These are phyloP conservation scores for Spialia ferax DNA, from an alignment of 2,888 invertebrate genomes.

Conservation along the genomic window DNA sequence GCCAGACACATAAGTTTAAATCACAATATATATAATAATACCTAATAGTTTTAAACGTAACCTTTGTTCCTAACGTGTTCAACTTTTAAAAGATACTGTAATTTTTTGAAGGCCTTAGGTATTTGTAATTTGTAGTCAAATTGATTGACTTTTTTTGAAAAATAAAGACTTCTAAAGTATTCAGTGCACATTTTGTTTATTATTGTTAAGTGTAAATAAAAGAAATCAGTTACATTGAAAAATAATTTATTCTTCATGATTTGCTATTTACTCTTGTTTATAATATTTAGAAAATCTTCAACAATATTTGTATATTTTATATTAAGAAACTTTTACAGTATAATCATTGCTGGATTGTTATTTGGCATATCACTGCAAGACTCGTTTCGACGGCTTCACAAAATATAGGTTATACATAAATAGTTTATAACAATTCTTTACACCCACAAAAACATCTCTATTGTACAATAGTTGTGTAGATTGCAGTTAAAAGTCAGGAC, in stretches of 20 bases:
- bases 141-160: too few species aligned
- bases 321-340: conserved; percentile 81
- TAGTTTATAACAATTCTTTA: conserved; percentile 41
- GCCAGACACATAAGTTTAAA: too few species aligned
- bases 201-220: conserved; percentile 57
- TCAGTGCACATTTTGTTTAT: not conserved
- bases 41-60: too few species aligned
- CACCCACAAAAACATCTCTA: conserved; percentile 31
- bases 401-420: conserved; percentile 58
- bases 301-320: conserved; percentile 85
- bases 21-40: too few species aligned
- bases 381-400: conserved; percentile 65
- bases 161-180: not conserved
- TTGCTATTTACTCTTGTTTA: conserved; percentile 78
- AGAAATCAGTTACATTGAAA: conserved; percentile 76
- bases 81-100: too few species aligned
- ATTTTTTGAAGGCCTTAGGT: not conserved
- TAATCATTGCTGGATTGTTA: conserved; percentile 81
- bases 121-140: not conserved
- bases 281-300: conserved; percentile 85
- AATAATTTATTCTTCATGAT: conserved; percentile 85
- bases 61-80: too few species aligned
- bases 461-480: conserved; percentile 42
- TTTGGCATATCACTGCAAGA: conserved; percentile 86
- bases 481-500: conserved; percentile 36